phyloP scores from a whole-genome alignment of 2,113 vertebrate species.

The Otocyon megalotis region DNA sequence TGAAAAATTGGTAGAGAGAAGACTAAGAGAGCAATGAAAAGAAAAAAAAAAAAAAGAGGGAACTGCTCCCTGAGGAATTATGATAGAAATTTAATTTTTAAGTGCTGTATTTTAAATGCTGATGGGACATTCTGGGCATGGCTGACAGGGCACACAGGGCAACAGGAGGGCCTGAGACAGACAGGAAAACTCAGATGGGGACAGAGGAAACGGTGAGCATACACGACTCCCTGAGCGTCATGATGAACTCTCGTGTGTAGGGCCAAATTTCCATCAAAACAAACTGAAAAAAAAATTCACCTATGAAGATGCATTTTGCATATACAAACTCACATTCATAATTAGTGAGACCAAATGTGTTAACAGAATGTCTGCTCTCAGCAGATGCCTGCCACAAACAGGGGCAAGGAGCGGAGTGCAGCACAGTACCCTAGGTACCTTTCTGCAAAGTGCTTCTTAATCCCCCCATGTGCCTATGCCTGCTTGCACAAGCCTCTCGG shows the following conservation, averaged over 20 bases:
- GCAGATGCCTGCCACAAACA: not conserved
- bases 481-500: constrained; percentile 13
- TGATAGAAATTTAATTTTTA: constrained; percentile 38
- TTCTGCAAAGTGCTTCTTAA: constrained; percentile 27
- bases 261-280: constrained; percentile 30
- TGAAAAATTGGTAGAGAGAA: constrained; percentile 31
- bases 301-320: not conserved
- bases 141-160: not conserved
- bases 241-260: not conserved
- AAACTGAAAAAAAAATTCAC: not conserved
- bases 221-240: not conserved
- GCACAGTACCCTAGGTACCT: not conserved
- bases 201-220: not conserved
- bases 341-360: not conserved
- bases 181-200: not conserved
- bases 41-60: not conserved
- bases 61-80: not conserved
- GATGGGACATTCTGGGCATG: not conserved
- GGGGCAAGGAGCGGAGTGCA: not conserved
- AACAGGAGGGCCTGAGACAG: not conserved
- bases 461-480: not conserved
- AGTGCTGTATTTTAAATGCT: constrained; percentile 47
- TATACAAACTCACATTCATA: not conserved
- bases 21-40: not conserved
- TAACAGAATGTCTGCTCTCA: not conserved